These are phyloP conservation scores for Batillaria attramentaria DNA, from an alignment of 1,140 invertebrate species.

Conservation along the genomic window DNA sequence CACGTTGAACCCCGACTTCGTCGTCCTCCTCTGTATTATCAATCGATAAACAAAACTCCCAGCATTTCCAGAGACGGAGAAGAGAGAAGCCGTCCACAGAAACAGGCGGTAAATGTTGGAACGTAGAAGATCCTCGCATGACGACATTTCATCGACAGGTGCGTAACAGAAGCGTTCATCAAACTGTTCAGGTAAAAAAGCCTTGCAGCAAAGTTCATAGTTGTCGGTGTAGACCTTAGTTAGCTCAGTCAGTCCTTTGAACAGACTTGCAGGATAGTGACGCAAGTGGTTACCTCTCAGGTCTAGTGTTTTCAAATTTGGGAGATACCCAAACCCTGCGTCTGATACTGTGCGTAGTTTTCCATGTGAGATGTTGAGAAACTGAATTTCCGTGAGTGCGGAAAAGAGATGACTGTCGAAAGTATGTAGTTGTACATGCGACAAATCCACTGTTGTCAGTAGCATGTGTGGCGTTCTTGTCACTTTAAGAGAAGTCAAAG, in stretches of 20 bases:
- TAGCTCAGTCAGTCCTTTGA: conserved; percentile 21
- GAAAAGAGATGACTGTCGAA: conserved; percentile 24
- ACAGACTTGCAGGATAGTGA: conserved; percentile 30
- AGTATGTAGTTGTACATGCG: neutral
- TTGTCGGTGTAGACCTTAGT: conserved; percentile 34
- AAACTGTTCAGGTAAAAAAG: conserved; percentile 29
- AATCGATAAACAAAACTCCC: conserved; percentile 28
- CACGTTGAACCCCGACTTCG: conserved; percentile 39
- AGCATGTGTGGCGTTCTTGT: neutral
- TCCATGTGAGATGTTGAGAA: neutral
- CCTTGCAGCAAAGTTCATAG: conserved; percentile 45
- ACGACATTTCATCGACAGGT: conserved; percentile 46
- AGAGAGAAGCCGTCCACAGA: conserved; percentile 44
- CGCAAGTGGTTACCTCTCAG: conserved; percentile 25
- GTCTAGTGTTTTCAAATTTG: conserved; percentile 9
- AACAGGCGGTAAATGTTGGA: conserved; percentile 34
- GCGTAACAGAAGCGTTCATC: conserved; percentile 17
- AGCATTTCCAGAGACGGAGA: conserved; percentile 47
- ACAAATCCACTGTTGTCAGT: conserved; percentile 16
- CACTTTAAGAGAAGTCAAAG: neutral
- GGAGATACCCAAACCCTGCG: conserved; percentile 8
- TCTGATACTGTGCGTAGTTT: conserved; percentile 5
- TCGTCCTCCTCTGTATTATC: conserved; percentile 22
- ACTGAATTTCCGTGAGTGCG: neutral
- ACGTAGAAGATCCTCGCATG: conserved; percentile 46